These are phyloP conservation scores for Rhyacichthys aspro DNA, from an alignment of 2,797 vertebrate genomes.

Conservation along the genomic window DNA sequence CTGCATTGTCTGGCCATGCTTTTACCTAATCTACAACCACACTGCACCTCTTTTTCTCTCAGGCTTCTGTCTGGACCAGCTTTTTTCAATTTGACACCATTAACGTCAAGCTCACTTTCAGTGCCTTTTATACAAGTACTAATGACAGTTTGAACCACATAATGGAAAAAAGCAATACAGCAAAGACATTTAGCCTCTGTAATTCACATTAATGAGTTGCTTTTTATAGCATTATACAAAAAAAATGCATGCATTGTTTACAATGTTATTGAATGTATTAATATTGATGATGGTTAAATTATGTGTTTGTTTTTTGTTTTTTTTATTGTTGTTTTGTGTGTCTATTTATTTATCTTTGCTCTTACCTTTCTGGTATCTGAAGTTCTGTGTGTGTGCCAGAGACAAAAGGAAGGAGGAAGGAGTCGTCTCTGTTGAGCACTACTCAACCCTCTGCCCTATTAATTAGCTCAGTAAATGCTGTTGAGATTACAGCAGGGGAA, in stretches of 20 bases:
- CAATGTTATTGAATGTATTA: too few relatives aligned
- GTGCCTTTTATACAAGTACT: slow-evolving; percentile 17
- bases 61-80: slow-evolving; percentile 3
- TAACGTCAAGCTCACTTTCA: slow-evolving; percentile 12
- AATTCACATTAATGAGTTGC: too few relatives aligned
- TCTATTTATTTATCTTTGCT: slow-evolving; percentile 2
- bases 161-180: background rate
- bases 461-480: slow-evolving; percentile 77
- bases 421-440: slow-evolving; percentile 56
- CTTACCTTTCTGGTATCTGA: slow-evolving; percentile 6
- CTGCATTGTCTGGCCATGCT: slow-evolving; percentile 35
- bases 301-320: background rate
- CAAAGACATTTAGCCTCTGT: too few relatives aligned
- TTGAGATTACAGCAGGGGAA: slow-evolving; percentile 62
- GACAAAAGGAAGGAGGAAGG: slow-evolving; percentile 51
- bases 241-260: too few relatives aligned
- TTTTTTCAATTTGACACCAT: slow-evolving; percentile 30
- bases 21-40: slow-evolving; percentile 36
- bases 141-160: slow-evolving; percentile 21
- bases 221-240: too few relatives aligned
- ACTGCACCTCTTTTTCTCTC: slow-evolving; percentile 33
- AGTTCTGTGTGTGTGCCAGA: slow-evolving; percentile 37
- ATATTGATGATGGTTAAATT: too few relatives aligned
- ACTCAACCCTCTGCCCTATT: slow-evolving; percentile 70
- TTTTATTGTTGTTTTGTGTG: background rate